Evolutionary conservation across 64 coral and sea anemone genomes (phyloP).

Genomic region (Dendrophyllia cribrosa): DNA sequence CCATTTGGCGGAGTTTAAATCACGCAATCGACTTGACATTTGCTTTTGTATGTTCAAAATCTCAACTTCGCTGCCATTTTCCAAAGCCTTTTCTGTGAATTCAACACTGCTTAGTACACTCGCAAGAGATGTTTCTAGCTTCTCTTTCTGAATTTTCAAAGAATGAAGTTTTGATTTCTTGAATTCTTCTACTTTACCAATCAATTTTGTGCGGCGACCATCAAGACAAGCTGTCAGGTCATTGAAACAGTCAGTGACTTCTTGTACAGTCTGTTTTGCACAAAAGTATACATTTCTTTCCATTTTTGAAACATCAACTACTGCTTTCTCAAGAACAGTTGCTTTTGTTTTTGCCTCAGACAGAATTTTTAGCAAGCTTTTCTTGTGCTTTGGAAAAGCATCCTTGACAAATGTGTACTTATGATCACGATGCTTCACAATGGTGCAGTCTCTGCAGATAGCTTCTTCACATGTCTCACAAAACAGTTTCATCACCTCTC

Average conservation of each 20-base stretch:
- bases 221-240: not conserved
- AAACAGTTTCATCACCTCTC: constrained; percentile 73
- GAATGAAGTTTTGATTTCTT: not conserved
- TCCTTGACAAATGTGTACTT: constrained; percentile 80
- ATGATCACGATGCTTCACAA: constrained; percentile 76
- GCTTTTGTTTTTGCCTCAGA: constrained; percentile 72
- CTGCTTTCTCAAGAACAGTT: constrained; percentile 66
- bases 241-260: not conserved
- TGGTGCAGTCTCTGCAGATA: constrained; percentile 85
- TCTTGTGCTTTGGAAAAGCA: not conserved
- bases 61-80: constrained; percentile 70
- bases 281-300: constrained; percentile 51
- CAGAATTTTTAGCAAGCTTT: constrained; percentile 26
- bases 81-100: constrained; percentile 51
- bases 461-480: constrained; percentile 82
- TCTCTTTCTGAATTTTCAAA: not conserved
- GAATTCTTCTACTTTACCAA: not conserved
- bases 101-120: constrained; percentile 45
- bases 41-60: constrained; percentile 49
- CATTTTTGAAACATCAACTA: constrained; percentile 45
- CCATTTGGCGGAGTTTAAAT: constrained; percentile 28
- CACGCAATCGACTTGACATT: constrained; percentile 17
- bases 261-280: constrained; percentile 35
- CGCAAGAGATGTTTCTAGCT: constrained; percentile 9
- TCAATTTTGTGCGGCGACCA: not conserved